phyloP scores from a whole-genome alignment of 2,888 invertebrate species.

The Dendrolimus pini region DNA sequence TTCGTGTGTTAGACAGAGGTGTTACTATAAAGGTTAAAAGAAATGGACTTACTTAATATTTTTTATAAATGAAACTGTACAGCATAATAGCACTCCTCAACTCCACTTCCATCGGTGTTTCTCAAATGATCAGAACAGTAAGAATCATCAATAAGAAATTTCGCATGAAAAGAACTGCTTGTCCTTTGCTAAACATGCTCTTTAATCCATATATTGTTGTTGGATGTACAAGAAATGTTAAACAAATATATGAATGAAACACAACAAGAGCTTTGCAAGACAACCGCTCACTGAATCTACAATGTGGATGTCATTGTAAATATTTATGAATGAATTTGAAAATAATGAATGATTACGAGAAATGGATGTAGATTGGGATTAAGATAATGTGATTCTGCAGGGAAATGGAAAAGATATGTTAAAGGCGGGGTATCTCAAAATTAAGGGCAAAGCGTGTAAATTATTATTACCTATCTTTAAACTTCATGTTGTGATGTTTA shows the following conservation, averaged over 20 bases:
- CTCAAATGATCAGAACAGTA: too few species aligned
- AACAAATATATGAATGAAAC: neutral
- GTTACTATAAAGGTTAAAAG: constrained; percentile 31
- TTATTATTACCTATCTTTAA: too few species aligned
- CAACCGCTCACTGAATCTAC: neutral
- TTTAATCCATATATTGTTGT: neutral
- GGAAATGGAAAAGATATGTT: too few species aligned
- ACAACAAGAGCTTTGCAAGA: neutral
- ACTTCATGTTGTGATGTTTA: too few species aligned
- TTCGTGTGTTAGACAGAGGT: constrained; percentile 27
- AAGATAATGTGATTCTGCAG: neutral
- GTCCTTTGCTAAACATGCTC: neutral
- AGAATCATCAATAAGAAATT: too few species aligned
- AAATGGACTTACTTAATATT: constrained; percentile 30
- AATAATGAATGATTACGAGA: constrained; percentile 14
- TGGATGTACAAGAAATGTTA: neutral
- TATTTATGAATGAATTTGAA: constrained; percentile 52
- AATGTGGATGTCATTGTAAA: constrained; percentile 33
- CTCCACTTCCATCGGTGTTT: too few species aligned
- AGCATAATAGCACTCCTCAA: too few species aligned
- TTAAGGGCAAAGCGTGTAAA: too few species aligned
- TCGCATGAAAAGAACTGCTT: too few species aligned
- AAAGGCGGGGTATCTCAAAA: too few species aligned
- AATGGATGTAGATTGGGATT: neutral
- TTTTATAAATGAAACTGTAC: constrained; percentile 2